Evolutionary conservation across 2,888 invertebrate species (phyloP), one percentile per base, ranked within the genome.

Genomic region (Cactoblastis cactorum): DNA sequence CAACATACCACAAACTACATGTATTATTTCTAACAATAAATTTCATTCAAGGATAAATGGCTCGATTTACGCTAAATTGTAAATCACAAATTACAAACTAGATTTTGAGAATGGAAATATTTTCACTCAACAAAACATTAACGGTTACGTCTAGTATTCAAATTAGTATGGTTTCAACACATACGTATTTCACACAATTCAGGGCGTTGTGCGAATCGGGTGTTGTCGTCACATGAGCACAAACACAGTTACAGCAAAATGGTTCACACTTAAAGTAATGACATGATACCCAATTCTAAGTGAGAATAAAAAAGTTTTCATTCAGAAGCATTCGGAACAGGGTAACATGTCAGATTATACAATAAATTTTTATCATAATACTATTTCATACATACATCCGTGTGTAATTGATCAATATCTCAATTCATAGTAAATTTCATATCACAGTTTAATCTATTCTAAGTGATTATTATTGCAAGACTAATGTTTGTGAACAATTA

Each of bases 401-500:
- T 46, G 35, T 5, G 35, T 34, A 35, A 46, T 22, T 46, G 34
- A 46, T 14, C 22, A 46, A 46, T 35, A 22, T 46, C 14, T 46
- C 35, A 46, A 46, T 48, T 37, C 28, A 48, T 63, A 65, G 63
- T 70, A 65, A 64, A 67, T 71, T 63, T 66, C 62, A 69, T 80
- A 80, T 80, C 80, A 80, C 80, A 80, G 80, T 70, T 74, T 70
- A 38, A 60, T 70, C 64, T 74, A 58, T 52, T 58, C 58, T 58
- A 58, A 58, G 52, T 49, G 54, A 53, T 54, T 57, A 33, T 17
- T 24, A 48, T 48, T 37, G 47, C 35, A 48, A 28, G 38, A 17
- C 33, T 33, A 35, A 22, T 46, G 14, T 43, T 8, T 45, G 39
- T 50, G 47, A 49, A 50, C 48, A 47, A 34, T n/a, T n/a, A n/a